Conservation (phyloP, 23 tunicate species). For the Ascidia mentula region DNA sequence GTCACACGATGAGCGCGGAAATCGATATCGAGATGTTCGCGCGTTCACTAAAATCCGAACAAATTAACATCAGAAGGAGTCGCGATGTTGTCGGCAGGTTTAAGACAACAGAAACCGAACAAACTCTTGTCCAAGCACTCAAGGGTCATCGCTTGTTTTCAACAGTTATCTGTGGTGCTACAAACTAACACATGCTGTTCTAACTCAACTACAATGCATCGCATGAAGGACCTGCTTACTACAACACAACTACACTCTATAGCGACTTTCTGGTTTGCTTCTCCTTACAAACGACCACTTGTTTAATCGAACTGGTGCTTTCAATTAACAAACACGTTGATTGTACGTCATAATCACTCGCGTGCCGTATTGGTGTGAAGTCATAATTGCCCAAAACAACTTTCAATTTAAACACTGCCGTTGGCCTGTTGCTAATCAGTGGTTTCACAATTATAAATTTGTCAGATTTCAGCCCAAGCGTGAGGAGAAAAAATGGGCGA, state of each 20-base stretch:
- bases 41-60: neutral
- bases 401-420: neutral
- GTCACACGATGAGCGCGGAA: neutral
- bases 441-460: neutral
- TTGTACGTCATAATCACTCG: neutral
- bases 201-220: no score
- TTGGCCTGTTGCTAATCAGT: neutral
- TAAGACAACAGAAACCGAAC: neutral
- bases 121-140: neutral
- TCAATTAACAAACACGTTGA: neutral
- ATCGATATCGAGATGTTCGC: constrained; percentile 5
- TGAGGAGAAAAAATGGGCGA: constrained; percentile 3
- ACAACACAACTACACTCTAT: no score
- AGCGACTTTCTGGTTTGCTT: no score
- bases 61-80: neutral
- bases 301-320: neutral
- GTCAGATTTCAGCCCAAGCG: neutral
- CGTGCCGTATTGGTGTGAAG: neutral
- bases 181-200: no score
- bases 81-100: neutral
- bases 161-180: neutral
- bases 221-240: no score
- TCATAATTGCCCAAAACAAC: neutral
- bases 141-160: neutral
- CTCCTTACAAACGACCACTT: no score